phyloP scores from a whole-genome alignment of 2,888 invertebrate genomes.

The Timema podura region DNA sequence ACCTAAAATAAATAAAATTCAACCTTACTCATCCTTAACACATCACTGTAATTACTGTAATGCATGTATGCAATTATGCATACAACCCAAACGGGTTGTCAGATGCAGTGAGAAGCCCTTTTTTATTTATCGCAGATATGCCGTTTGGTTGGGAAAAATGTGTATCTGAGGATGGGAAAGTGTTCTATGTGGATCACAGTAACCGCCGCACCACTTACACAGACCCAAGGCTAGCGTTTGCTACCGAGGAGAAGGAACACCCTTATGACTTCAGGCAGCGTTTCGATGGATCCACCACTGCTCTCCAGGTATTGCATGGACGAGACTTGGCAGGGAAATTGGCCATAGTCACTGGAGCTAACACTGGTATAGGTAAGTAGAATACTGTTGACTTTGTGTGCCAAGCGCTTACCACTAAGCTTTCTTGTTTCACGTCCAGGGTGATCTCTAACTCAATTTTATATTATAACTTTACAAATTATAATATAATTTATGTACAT shows the following conservation, averaged over 20 bases:
- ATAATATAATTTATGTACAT: too few species aligned
- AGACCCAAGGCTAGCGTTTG: conserved; percentile 90
- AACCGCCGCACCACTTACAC: conserved; percentile 78
- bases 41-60: too few species aligned
- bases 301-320: conserved; percentile 80
- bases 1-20: too few species aligned
- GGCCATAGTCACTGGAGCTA: conserved; percentile 87
- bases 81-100: too few species aligned
- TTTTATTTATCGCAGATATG: conserved; percentile 51
- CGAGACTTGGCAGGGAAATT: conserved; percentile 79
- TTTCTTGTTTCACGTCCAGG: neutral
- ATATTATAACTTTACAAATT: too few species aligned
- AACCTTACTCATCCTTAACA: too few species aligned
- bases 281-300: conserved; percentile 83
- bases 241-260: conserved; percentile 73
- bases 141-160: conserved; percentile 87
- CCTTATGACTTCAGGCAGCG: conserved; percentile 73
- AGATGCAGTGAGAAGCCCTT: too few species aligned
- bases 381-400: neutral
- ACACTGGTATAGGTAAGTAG: conserved; percentile 74
- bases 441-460: neutral
- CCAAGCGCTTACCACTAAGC: neutral
- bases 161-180: conserved; percentile 67
- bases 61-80: too few species aligned
- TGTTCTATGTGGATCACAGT: conserved; percentile 71